A percentile compares a stretch with the other conserved stretches of the same genome.
Evolutionary conservation across 2,113 vertebrate genomes (phyloP).

Genomic region (Hyperoodon ampullatus): DNA sequence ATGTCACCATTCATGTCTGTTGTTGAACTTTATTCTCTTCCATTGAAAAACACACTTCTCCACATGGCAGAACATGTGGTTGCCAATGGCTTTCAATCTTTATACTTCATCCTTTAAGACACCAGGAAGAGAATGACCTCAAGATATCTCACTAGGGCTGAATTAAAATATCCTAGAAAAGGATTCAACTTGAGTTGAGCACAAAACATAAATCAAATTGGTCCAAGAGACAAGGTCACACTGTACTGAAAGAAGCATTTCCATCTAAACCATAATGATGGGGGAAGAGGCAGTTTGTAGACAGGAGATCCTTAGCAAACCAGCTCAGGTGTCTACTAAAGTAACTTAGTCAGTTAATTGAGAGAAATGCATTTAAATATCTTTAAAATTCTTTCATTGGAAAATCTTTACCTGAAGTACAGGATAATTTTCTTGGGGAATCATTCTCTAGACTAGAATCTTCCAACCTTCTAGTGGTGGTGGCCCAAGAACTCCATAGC

Average conservation of each 20-base stretch:
- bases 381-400: neutral
- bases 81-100: constrained; percentile 26
- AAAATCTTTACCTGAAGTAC: neutral
- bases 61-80: neutral
- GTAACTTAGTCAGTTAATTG: neutral
- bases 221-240: neutral
- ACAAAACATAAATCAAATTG: neutral
- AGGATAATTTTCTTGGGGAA: neutral
- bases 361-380: neutral
- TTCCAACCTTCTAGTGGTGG: neutral
- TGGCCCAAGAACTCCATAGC: neutral
- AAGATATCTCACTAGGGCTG: neutral
- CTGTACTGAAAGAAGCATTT: neutral
- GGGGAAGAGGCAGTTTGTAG: neutral
- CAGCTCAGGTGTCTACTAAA: neutral
- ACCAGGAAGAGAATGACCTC: constrained; percentile 20
- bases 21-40: constrained; percentile 2
- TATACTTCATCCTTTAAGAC: constrained; percentile 32
- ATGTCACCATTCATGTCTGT: neutral
- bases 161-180: constrained; percentile 16
- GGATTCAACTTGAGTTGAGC: neutral
- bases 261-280: neutral
- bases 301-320: neutral
- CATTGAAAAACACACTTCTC: neutral
- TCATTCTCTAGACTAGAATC: neutral